A percentile compares a stretch with the other conserved stretches of the same genome.
Evolutionary conservation across 2,113 vertebrate species (phyloP).

Genomic region (Hirundichthys speculiger): DNA sequence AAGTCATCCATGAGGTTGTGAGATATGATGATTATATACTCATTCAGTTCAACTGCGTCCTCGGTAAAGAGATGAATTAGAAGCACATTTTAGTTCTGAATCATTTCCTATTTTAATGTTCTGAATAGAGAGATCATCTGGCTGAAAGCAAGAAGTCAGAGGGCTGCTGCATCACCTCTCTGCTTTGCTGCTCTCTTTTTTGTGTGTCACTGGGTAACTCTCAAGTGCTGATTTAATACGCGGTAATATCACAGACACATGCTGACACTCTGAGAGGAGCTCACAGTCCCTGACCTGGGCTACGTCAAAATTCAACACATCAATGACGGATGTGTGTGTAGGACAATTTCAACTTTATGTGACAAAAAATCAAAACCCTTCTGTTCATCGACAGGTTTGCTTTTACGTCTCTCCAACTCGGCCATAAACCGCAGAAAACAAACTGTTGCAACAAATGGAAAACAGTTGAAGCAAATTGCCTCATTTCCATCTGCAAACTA

Average conservation of each 20-base stretch:
- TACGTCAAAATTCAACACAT: slow-evolving; percentile 11
- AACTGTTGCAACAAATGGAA: slow-evolving; percentile 51
- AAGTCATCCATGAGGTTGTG: slow-evolving; percentile 60
- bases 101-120: slow-evolving; percentile 78
- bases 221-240: slow-evolving; percentile 60
- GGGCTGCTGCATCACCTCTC: slow-evolving; percentile 55
- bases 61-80: slow-evolving; percentile 61
- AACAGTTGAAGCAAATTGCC: slow-evolving; percentile 61
- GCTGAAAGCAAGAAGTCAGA: slow-evolving; percentile 50
- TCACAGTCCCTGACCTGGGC: slow-evolving; percentile 23
- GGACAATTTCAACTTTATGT: background rate
- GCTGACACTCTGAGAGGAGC: slow-evolving; percentile 32
- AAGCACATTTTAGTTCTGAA: slow-evolving; percentile 74
- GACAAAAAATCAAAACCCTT: no score
- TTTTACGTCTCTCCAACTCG: slow-evolving; percentile 18
- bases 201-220: slow-evolving; percentile 55
- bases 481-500: slow-evolving; percentile 69
- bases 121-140: slow-evolving; percentile 67
- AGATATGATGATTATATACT: slow-evolving; percentile 52
- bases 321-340: background rate
- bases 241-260: slow-evolving; percentile 28
- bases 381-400: background rate
- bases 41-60: slow-evolving; percentile 52
- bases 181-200: slow-evolving; percentile 53
- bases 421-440: slow-evolving; percentile 17